Percentiles rank a stretch among this genome's conserved stretches.
Evolutionary conservation across 2,113 vertebrate genomes (phyloP).

Genomic region (Alaudala cheleensis): DNA sequence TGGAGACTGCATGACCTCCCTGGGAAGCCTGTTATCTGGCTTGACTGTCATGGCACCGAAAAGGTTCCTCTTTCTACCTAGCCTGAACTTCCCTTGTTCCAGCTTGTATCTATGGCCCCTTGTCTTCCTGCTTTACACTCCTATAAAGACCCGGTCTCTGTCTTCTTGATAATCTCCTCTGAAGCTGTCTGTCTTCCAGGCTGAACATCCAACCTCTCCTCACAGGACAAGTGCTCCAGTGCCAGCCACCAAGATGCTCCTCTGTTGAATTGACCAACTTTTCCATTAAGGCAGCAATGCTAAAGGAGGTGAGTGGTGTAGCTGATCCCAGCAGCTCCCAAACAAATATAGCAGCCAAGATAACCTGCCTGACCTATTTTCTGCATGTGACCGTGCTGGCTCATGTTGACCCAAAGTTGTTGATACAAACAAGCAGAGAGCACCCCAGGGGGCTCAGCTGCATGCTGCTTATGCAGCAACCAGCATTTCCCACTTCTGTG

Average conservation of each 20-base stretch:
- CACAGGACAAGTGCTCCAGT: neutral
- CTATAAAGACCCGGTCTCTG: neutral
- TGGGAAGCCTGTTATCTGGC: neutral
- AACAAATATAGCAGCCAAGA: neutral
- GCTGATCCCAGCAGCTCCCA: neutral
- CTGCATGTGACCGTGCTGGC: accelerated
- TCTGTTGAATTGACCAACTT: neutral
- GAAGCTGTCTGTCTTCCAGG: neutral
- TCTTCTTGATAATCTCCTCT: neutral
- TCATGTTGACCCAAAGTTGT: neutral
- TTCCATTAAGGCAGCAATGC: neutral
- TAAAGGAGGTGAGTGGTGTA: neutral
- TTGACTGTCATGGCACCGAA: neutral
- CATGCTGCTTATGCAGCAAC: accelerated
- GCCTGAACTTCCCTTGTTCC: neutral
- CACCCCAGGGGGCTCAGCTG: neutral
- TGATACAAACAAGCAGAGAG: neutral
- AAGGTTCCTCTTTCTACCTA: neutral
- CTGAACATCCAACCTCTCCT: neutral
- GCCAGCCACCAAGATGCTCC: neutral
- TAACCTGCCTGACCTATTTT: neutral
- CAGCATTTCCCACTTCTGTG: neutral
- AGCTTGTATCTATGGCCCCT: neutral
- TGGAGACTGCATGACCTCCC: neutral
- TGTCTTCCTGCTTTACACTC: neutral